phyloP scores from a whole-genome alignment of 1,140 invertebrate species.

The Heliconius hermathena region DNA sequence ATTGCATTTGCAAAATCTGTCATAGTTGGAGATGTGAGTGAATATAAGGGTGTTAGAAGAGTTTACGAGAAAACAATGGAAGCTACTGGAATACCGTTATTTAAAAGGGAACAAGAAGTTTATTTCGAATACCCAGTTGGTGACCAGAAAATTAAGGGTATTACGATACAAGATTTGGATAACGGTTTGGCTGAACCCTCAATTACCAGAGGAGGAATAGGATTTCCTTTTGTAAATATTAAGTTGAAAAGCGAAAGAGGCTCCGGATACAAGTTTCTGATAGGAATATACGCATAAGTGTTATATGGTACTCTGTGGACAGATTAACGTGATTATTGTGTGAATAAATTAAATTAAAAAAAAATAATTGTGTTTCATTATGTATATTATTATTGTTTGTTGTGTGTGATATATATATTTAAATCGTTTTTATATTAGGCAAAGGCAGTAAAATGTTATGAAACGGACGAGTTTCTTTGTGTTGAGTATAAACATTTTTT shows the following conservation, averaged over 20 bases:
- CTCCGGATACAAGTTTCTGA: constrained; percentile 64
- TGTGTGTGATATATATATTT: not conserved
- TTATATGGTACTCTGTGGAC: not conserved
- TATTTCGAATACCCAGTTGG: constrained; percentile 65
- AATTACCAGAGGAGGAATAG: constrained; percentile 68
- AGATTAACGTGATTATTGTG: not conserved
- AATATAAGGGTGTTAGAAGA: constrained; percentile 59
- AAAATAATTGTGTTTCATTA: not conserved
- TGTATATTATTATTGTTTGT: not conserved
- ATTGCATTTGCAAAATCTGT: constrained; percentile 50
- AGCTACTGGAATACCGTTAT: constrained; percentile 47
- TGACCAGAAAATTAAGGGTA: constrained; percentile 73
- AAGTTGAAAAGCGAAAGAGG: constrained; percentile 72
- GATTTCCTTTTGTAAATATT: constrained; percentile 65
- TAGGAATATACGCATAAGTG: constrained; percentile 50
- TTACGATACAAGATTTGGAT: constrained; percentile 56
- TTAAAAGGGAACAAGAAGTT: constrained; percentile 60
- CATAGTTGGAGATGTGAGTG: constrained; percentile 59
- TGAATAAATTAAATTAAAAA: not conserved
- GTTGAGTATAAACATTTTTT: too few relatives aligned
- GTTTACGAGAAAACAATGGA: constrained; percentile 59
- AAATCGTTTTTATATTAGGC: too few relatives aligned
- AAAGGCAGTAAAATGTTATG: too few relatives aligned
- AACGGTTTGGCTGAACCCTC: constrained; percentile 56
- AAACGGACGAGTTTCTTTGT: too few relatives aligned